These are phyloP conservation scores for Micronycteris hirsuta DNA, from an alignment of 2,113 vertebrate genomes.

Conservation along the genomic window DNA sequence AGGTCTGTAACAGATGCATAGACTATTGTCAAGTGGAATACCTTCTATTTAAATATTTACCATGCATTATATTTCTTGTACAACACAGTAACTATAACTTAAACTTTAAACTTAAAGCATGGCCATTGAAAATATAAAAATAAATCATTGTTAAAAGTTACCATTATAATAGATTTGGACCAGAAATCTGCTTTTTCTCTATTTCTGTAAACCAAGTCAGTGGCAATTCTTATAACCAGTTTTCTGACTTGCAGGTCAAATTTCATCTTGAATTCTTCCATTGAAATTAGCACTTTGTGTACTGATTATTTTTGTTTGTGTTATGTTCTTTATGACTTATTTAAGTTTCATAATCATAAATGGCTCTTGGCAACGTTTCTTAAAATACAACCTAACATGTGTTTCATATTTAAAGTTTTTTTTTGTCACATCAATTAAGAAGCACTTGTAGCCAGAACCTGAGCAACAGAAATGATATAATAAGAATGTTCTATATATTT, in stretches of 20 bases:
- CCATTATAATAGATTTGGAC: neutral
- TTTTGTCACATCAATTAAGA: neutral
- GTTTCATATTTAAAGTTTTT: neutral
- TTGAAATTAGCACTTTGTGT: neutral
- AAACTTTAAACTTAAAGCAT: neutral
- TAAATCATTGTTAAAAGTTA: neutral
- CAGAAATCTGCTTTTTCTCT: neutral
- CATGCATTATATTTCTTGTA: neutral
- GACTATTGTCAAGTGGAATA: neutral
- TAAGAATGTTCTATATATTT: neutral
- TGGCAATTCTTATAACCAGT: neutral
- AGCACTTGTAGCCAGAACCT: neutral
- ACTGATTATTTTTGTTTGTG: neutral
- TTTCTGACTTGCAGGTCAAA: neutral
- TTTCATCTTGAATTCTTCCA: neutral
- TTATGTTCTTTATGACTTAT: neutral
- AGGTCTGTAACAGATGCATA: rapidly evolving
- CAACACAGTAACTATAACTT: neutral
- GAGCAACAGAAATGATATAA: neutral
- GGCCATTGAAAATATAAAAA: neutral
- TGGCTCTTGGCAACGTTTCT: neutral
- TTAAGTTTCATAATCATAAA: neutral
- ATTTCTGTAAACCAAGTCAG: neutral
- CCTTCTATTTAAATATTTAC: neutral
- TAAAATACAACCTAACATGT: neutral